Evolutionary conservation across 2,888 invertebrate genomes (phyloP), one percentile per base, ranked within the genome.

Genomic region (Cosmia trapezina): DNA sequence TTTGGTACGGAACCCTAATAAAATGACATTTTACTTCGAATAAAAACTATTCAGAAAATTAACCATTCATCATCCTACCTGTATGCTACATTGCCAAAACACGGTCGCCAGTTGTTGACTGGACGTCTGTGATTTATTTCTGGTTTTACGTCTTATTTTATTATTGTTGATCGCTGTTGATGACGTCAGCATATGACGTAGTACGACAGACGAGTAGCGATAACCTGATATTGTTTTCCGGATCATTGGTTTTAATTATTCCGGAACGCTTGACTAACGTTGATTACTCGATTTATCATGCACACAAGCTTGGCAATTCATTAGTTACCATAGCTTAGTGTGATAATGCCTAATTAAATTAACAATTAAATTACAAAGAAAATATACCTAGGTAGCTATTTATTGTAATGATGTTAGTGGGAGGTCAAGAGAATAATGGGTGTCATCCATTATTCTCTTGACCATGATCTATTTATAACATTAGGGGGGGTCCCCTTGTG

Each of bases 61-160:
- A 64, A 65, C 49, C 22, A 62, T 76, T 77, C 33, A 47, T 62
- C 61, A 51, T 70, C 12, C 33, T 47, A 66, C 51, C 63, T 64
- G 71, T 70, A 33, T 37, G 41, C 11, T 57, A 57, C 61, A 54
- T 70, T 70, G 79, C 70, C 79, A 79, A 79, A 76, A 67, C 45
- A 0, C 49, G 43, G 53, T 49, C 63, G 49, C 33, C 53, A 45
- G 65, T 71, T 62, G 68, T 68, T 59, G 51, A 68, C 69, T 66
- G 64, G 33, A 43, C 49, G 65, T 49, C 62, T 62, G 60, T 64
- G 54, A 62, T 72, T 67, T 80, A 80, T 80, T 79, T 80, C 67
- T 72, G 64, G 65, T 77, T 80, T 72, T 78, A 69, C 78, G 80
- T 54, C 77, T 69, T 41, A 76, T 72, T 78, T 80, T 70, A 78